These are phyloP conservation scores for Balanococcus diminutus DNA, from an alignment of 2,888 invertebrate species.

Conservation along the genomic window DNA sequence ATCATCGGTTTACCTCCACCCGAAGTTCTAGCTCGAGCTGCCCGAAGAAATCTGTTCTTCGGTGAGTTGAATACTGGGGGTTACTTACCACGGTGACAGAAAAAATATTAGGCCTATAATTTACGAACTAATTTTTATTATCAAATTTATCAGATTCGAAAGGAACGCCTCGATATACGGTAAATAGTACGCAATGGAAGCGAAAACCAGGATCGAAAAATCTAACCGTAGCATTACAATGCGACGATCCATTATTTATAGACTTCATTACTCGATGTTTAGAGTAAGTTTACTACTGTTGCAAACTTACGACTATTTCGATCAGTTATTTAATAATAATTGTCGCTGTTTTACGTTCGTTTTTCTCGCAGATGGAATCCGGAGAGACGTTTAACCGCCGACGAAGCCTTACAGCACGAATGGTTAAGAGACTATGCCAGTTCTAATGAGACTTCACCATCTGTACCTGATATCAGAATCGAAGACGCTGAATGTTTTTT, in stretches of 20 bases:
- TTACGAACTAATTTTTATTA: neutral
- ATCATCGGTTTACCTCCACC: conserved; percentile 88
- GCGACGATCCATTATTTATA: conserved; percentile 85
- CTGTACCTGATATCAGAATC: neutral
- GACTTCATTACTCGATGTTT: conserved; percentile 89
- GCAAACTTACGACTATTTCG: neutral
- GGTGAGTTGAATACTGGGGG: conserved; percentile 65
- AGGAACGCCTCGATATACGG: conserved; percentile 87
- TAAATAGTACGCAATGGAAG: conserved; percentile 92
- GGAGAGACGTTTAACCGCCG: conserved; percentile 86
- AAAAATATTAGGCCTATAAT: too few species aligned
- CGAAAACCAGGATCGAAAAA: conserved; percentile 85
- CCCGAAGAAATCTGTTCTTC: conserved; percentile 84
- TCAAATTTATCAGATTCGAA: conserved; percentile 74
- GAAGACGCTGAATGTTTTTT: conserved; percentile 34
- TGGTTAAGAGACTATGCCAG: conserved; percentile 66
- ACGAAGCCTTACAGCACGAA: conserved; percentile 87
- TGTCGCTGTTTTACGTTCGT: conserved; percentile 12
- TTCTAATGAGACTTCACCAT: neutral
- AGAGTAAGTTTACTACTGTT: conserved; percentile 65
- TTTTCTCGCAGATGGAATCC: conserved; percentile 81
- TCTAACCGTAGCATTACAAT: conserved; percentile 79
- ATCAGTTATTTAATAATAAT: neutral
- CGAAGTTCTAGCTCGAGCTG: conserved; percentile 82
- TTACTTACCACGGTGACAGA: too few species aligned